Percentiles rank a stretch among this genome's conserved stretches.
Evolutionary conservation across 2,113 vertebrate genomes (phyloP).

Genomic region (Scortum barcoo): DNA sequence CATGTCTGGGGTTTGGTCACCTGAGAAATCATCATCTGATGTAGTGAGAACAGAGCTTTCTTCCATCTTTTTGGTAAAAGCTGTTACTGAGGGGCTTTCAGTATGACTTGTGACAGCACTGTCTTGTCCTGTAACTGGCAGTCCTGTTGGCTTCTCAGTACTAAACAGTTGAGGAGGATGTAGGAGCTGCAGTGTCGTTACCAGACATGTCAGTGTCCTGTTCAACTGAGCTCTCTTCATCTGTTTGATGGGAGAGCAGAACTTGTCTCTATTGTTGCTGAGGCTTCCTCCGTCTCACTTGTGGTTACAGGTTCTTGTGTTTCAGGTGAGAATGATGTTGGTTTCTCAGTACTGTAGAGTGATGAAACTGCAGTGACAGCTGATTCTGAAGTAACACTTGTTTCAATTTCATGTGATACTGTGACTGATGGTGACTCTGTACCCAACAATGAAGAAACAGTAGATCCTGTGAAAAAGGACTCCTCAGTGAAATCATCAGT

Average conservation of each 20-base stretch:
- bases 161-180: neutral
- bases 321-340: slow-evolving; percentile 33
- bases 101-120: neutral
- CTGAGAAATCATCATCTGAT: slow-evolving; percentile 15
- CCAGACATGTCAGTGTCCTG: neutral
- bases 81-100: neutral
- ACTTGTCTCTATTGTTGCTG: neutral
- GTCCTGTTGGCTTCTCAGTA: too few relatives aligned
- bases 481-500: neutral
- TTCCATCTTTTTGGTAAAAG: neutral
- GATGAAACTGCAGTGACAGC: neutral
- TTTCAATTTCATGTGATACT: neutral
- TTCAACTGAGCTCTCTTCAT: slow-evolving; percentile 25
- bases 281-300: slow-evolving; percentile 3
- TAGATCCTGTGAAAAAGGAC: neutral
- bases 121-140: neutral
- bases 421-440: slow-evolving; percentile 1
- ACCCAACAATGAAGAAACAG: neutral
- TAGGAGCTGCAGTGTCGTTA: neutral
- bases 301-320: slow-evolving; percentile 1
- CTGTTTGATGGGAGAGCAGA: neutral
- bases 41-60: neutral
- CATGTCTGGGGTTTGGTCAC: neutral
- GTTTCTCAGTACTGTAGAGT: slow-evolving; percentile 26
- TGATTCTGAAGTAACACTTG: neutral